Evolutionary conservation across 2,113 vertebrate species (phyloP).

Genomic region (Perognathus longimembris): DNA sequence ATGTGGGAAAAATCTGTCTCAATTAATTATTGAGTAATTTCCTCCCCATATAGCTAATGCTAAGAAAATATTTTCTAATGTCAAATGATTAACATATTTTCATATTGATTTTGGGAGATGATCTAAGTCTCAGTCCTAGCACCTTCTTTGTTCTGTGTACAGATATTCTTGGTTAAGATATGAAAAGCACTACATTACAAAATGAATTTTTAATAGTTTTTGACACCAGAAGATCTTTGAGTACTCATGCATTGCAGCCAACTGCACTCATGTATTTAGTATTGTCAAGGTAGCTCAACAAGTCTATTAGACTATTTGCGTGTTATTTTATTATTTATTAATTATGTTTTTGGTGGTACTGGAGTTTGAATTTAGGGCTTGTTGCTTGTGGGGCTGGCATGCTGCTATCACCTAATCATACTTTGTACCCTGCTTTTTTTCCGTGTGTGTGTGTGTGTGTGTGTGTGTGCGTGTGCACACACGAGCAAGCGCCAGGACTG

Average conservation of each 20-base stretch:
- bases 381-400: too few relatives aligned
- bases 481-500: too few relatives aligned
- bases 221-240: slow-evolving; percentile 25
- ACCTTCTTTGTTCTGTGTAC: background rate
- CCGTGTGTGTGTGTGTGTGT: too few relatives aligned
- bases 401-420: too few relatives aligned
- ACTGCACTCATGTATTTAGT: background rate
- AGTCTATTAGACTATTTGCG: background rate
- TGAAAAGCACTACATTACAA: background rate
- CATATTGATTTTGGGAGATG: background rate
- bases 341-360: too few relatives aligned
- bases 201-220: slow-evolving; percentile 6
- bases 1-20: slow-evolving; percentile 3
- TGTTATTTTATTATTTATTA: too few relatives aligned
- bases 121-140: background rate
- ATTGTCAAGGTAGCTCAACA: background rate
- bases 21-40: slow-evolving; percentile 6
- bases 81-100: slow-evolving; percentile 32
- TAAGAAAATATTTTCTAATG: background rate
- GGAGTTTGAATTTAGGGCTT: too few relatives aligned
- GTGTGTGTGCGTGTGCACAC: too few relatives aligned
- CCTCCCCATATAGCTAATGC: background rate
- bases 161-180: slow-evolving; percentile 30
- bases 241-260: background rate
- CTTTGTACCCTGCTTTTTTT: too few relatives aligned